Evolutionary conservation across 2,888 invertebrate species (phyloP).

Genomic region (Drosophila eohydei): DNA sequence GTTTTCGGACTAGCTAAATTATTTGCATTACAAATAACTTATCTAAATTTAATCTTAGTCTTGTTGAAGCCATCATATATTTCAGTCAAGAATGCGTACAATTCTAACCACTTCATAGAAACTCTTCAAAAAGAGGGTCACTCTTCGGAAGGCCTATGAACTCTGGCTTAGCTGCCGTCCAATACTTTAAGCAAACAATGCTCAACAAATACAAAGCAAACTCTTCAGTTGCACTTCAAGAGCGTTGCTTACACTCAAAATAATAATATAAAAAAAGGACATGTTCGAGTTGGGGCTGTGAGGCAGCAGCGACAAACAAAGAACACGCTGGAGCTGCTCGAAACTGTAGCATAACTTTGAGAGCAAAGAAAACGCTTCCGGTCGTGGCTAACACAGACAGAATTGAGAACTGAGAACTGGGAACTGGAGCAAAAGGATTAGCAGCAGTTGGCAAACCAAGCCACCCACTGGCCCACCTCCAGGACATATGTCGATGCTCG

Average conservation of each 20-base stretch:
- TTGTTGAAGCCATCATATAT: neutral
- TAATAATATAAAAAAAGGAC: slow-evolving; percentile 15
- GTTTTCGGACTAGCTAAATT: neutral
- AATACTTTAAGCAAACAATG: slow-evolving; percentile 49
- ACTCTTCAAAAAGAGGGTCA: slow-evolving; percentile 35
- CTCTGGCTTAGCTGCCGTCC: slow-evolving; percentile 11
- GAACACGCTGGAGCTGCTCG: slow-evolving; percentile 42
- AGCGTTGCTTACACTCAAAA: slow-evolving; percentile 39
- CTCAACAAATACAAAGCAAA: slow-evolving; percentile 45
- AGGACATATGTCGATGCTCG: slow-evolving; percentile 62
- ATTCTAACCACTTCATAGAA: neutral
- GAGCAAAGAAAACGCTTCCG: slow-evolving; percentile 76
- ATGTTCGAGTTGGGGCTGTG: neutral
- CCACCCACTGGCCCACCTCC: slow-evolving; percentile 9
- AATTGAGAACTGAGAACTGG: slow-evolving; percentile 12
- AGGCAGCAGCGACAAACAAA: slow-evolving; percentile 29
- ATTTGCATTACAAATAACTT: neutral
- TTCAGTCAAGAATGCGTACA: neutral
- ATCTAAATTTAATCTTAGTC: neutral
- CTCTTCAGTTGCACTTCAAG: slow-evolving; percentile 55
- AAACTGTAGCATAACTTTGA: slow-evolving; percentile 68
- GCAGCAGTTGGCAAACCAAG: slow-evolving; percentile 19
- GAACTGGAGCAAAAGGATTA: slow-evolving; percentile 64
- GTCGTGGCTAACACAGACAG: slow-evolving; percentile 57
- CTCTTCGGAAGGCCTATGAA: slow-evolving; percentile 8